A percentile compares a stretch with the other conserved stretches of the same genome.
phyloP scores from a whole-genome alignment of 2,888 invertebrate species.

The Trichogramma evanescens region DNA sequence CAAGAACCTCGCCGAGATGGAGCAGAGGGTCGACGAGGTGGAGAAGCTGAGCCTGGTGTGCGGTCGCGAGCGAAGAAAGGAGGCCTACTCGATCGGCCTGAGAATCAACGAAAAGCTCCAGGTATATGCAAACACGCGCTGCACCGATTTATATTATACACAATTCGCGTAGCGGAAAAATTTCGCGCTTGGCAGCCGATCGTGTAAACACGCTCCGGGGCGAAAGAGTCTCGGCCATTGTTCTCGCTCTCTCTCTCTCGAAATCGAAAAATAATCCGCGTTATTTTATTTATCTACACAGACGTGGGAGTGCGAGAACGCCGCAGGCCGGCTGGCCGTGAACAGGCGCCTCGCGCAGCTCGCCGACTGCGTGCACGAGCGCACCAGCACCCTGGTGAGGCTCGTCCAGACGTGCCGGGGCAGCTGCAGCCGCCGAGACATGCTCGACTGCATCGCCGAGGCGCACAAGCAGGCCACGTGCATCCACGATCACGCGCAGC shows the following conservation, averaged over 20 bases:
- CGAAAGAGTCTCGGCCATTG: neutral
- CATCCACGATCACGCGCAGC: neutral
- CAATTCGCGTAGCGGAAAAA: no score
- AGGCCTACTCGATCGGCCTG: neutral
- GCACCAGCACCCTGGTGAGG: constrained; percentile 6
- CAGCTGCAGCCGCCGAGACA: neutral
- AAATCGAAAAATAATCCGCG: neutral
- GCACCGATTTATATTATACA: no score
- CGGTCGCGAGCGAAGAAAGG: neutral
- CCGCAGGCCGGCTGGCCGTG: neutral
- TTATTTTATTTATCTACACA: neutral
- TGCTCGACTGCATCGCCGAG: neutral
- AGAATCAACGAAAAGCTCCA: neutral
- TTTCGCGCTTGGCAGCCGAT: neutral
- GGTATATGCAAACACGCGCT: no score
- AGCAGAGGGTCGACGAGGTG: neutral
- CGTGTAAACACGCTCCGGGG: neutral
- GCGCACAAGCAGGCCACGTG: neutral
- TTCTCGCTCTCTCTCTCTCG: no score
- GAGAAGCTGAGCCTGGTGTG: neutral
- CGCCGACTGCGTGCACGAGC: constrained; percentile 4
- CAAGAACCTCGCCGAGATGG: neutral
- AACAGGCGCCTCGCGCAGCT: neutral
- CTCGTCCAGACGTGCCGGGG: constrained; percentile 10
- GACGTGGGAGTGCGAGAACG: constrained; percentile 10